Evolutionary conservation across 2,797 vertebrate species (phyloP), one percentile per base, ranked within the genome.

Genomic region (Acrossocheilus fasciatus): DNA sequence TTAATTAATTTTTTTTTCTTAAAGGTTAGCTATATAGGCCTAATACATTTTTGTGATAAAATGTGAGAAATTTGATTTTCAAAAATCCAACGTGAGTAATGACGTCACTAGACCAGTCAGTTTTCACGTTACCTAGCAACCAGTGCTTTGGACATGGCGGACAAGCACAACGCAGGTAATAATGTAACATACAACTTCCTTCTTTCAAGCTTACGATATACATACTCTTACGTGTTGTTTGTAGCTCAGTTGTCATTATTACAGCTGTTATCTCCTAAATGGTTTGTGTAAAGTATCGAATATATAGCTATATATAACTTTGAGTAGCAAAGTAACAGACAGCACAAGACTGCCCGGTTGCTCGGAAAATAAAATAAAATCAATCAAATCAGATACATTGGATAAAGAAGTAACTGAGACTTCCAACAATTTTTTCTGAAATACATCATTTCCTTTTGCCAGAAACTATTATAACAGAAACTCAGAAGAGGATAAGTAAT

Each of bases 401-500:
- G 6, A 34, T 39, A 54, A 6, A 54, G 18, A 23, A 39, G 11
- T n/a, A 77, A 57, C 52, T 39, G 0, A 54, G 20, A 39, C 36
- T 12, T 79, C 6, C 18, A 23, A 39, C n/a, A 18, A 23, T 43
- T 7, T 26, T 43, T 34, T 7, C 59, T 45, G 41, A 47, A 30
- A 64, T 68, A 17, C 26, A 66, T 81, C 0, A 30, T 45, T 52
- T 15, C n/a, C 30, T 69, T 70, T 70, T 59, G 14, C 57, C 81
- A 98, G 97, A 96, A 77, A 4, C 1, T 0, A 0, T 70, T 3
- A 64, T 95, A 88, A 90, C 94, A 86, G 95, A 96, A 14, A 83
- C 95, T 62, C 94, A 98, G 50, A 96, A 94, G 92, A 97, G 92
- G 92, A 96, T 99, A 89, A 95, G 43, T 82, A 93, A 95, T 4